A percentile compares a stretch with the other conserved stretches of the same genome.
Conservation (phyloP, 2,888 invertebrate species). For the Entomobrya multifasciata region DNA sequence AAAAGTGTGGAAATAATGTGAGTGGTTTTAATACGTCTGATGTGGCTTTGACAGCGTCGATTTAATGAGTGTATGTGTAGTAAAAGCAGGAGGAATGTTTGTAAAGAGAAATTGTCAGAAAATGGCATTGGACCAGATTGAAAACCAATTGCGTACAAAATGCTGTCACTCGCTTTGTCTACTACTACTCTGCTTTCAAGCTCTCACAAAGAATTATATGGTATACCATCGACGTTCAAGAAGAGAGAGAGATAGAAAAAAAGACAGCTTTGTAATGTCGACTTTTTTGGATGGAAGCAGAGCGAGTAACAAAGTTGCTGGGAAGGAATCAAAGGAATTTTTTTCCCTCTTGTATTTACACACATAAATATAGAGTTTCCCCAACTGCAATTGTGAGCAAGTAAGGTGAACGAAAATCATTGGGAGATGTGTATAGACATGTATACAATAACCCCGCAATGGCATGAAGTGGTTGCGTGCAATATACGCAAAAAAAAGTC, state of each 20-base stretch:
- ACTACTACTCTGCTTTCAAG: background rate
- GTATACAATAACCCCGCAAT: background rate
- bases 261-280: background rate
- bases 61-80: constrained; percentile 26
- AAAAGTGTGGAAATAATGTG: constrained; percentile 67
- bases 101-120: constrained; percentile 52
- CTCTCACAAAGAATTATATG: background rate
- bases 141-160: constrained; percentile 45
- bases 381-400: background rate
- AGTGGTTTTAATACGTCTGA: constrained; percentile 64
- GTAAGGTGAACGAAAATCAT: constrained; percentile 5
- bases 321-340: constrained; percentile 56
- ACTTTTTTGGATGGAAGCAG: background rate
- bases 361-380: constrained; percentile 19
- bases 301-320: background rate
- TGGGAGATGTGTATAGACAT: too few relatives aligned
- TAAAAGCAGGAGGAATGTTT: constrained; percentile 20
- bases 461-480: background rate
- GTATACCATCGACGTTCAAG: background rate
- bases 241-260: background rate
- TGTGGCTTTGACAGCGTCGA: constrained; percentile 66
- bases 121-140: constrained; percentile 48
- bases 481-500: background rate
- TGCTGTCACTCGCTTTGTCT: constrained; percentile 34
- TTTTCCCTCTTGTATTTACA: constrained; percentile 23